Conservation (phyloP, 2,797 vertebrate species). For the Hephaestus fuliginosus region DNA sequence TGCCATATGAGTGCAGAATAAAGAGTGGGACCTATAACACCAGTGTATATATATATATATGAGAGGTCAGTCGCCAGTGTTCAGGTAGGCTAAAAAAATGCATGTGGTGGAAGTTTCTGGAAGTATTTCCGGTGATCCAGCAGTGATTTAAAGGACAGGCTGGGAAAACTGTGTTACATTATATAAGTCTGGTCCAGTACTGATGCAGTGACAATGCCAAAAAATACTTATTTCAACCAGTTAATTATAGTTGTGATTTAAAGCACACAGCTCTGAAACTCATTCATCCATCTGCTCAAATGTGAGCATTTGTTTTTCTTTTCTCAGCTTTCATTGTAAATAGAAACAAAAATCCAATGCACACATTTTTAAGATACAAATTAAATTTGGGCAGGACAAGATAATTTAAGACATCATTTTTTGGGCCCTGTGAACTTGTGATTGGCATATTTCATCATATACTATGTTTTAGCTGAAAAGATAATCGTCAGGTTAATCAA, state of each 20-base stretch:
- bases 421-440: background rate
- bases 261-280: background rate
- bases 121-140: background rate
- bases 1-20: constrained; percentile 66
- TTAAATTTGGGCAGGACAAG: background rate
- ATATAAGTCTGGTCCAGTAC: background rate
- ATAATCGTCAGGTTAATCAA: background rate
- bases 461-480: background rate
- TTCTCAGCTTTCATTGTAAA: background rate
- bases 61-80: constrained; percentile 8
- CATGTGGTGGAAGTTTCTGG: constrained; percentile 5
- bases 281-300: background rate
- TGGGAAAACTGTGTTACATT: background rate
- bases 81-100: constrained; percentile 12
- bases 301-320: background rate
- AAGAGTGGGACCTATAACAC: constrained; percentile 57
- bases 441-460: background rate
- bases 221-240: too few species aligned
- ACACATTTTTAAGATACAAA: background rate
- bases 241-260: background rate
- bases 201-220: background rate
- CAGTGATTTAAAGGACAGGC: background rate
- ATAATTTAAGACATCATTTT: background rate
- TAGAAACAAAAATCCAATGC: background rate
- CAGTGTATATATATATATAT: constrained; percentile 22